Evolutionary conservation across 2,888 invertebrate species (phyloP).

Genomic region (Cantharis flavilabris): DNA sequence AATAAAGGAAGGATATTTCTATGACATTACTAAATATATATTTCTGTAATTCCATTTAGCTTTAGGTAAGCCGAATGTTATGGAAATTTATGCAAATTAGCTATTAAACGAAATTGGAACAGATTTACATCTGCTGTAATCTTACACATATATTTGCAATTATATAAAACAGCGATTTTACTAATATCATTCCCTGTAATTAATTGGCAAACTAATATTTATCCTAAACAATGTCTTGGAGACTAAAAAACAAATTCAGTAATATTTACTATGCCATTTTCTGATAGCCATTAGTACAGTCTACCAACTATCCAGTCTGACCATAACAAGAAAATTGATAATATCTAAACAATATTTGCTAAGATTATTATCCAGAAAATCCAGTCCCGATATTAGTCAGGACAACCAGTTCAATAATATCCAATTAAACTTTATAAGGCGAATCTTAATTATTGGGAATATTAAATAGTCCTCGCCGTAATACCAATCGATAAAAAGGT

Average conservation of each 20-base stretch:
- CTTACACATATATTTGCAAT: constrained; percentile 4
- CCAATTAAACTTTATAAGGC: background rate
- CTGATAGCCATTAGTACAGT: background rate
- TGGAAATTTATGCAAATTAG: constrained; percentile 18
- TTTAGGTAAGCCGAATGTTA: constrained; percentile 8
- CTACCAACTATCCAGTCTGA: background rate
- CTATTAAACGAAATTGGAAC: constrained; percentile 12
- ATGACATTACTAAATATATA: constrained; percentile 11
- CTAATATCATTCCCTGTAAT: background rate
- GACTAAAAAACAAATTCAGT: background rate
- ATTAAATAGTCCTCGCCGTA: background rate
- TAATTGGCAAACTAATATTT: background rate
- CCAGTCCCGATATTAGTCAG: background rate
- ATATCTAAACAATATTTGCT: background rate
- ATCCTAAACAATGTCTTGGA: background rate
- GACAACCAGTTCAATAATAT: background rate
- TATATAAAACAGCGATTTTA: constrained; percentile 4
- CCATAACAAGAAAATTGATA: background rate
- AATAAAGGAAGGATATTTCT: constrained; percentile 11
- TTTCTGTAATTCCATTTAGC: constrained; percentile 12
- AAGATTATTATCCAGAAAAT: background rate
- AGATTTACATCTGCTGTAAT: constrained; percentile 7
- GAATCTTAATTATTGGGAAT: background rate
- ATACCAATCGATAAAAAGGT: background rate
- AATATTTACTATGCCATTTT: background rate